A percentile compares a stretch with the other conserved stretches of the same genome.
phyloP scores from a whole-genome alignment of 2,113 vertebrate species.

The Anoplopoma fimbria region DNA sequence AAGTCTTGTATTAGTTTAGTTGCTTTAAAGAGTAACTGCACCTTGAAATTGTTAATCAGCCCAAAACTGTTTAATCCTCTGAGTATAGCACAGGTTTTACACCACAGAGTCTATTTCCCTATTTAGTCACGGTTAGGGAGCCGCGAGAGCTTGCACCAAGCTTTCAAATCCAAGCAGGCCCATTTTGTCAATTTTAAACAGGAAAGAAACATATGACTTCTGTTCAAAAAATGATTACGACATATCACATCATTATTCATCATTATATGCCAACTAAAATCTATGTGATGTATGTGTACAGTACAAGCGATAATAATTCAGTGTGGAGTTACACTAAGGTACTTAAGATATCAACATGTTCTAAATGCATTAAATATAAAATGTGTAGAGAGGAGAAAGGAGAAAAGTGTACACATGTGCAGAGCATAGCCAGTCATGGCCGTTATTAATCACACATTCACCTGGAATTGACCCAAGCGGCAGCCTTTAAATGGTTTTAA shows the following conservation, averaged over 20 bases:
- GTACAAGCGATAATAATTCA: background rate
- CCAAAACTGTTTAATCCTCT: background rate
- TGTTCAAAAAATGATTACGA: background rate
- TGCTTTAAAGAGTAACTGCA: background rate
- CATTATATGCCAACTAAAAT: background rate
- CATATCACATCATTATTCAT: background rate
- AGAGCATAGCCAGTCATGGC: background rate
- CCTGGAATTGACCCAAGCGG: conserved; percentile 44
- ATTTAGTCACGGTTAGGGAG: background rate
- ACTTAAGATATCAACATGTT: background rate
- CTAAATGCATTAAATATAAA: background rate
- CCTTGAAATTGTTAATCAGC: background rate
- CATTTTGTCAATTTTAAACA: too few relatives aligned
- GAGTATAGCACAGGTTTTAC: background rate
- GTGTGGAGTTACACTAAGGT: background rate
- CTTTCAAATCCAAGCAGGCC: background rate
- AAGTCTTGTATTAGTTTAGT: background rate
- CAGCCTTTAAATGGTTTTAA: conserved; percentile 47
- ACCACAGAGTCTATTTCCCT: background rate
- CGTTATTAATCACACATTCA: conserved; percentile 59
- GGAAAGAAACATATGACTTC: too few relatives aligned
- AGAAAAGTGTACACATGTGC: background rate
- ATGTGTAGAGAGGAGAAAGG: background rate
- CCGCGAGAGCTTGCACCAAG: too few relatives aligned
- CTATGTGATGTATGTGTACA: background rate